phyloP scores from a whole-genome alignment of 1,140 invertebrate species.

The Neoseiulus cucumeris region DNA sequence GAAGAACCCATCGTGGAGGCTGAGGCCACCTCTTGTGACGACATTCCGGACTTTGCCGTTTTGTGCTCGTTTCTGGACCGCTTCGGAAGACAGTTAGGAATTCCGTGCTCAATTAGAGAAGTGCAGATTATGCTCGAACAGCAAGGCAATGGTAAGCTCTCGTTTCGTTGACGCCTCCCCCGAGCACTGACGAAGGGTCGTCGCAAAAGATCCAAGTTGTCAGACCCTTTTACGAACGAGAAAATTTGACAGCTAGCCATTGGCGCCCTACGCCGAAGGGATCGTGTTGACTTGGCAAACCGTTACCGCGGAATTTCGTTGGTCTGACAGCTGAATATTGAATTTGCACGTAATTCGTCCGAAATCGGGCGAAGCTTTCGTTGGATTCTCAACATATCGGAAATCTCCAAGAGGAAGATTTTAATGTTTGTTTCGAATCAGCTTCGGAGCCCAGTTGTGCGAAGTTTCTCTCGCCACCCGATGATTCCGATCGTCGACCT shows the following conservation, averaged over 20 bases:
- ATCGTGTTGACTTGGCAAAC: not conserved
- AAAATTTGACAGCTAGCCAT: not conserved
- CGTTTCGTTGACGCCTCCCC: not conserved
- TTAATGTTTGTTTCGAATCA: too few relatives aligned
- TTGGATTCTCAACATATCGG: too few relatives aligned
- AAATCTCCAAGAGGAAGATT: too few relatives aligned
- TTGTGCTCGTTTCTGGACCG: constrained; percentile 79
- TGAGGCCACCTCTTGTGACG: constrained; percentile 40
- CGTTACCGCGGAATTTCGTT: too few relatives aligned
- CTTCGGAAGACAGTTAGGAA: constrained; percentile 56
- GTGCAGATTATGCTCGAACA: constrained; percentile 71
- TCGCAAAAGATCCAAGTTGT: constrained; percentile 8
- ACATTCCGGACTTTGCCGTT: constrained; percentile 84
- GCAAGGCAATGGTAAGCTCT: constrained; percentile 46
- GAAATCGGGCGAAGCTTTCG: too few relatives aligned
- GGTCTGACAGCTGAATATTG: too few relatives aligned
- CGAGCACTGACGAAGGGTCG: too few relatives aligned
- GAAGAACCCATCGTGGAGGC: too few relatives aligned
- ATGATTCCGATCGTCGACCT: too few relatives aligned
- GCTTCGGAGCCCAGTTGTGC: too few relatives aligned
- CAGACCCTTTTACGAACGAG: not conserved
- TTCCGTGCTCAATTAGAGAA: constrained; percentile 39
- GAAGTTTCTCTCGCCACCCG: too few relatives aligned
- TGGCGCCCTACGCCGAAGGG: not conserved
- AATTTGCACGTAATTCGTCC: too few relatives aligned